A percentile compares a stretch with the other conserved stretches of the same genome.
Evolutionary conservation across 2,888 invertebrate species (phyloP).

Genomic region (Nasonia oneida): DNA sequence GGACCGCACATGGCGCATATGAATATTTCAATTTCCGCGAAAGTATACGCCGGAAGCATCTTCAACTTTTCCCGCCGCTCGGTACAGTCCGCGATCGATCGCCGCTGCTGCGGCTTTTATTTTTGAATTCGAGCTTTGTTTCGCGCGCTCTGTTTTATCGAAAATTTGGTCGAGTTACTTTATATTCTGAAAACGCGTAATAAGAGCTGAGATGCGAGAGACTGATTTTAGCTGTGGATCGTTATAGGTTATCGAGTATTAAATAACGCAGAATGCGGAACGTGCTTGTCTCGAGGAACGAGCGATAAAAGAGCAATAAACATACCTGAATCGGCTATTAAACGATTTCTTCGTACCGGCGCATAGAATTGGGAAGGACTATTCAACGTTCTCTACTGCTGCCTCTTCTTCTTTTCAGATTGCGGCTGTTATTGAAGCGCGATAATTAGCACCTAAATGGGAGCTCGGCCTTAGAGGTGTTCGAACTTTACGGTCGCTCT

Average conservation of each 20-base stretch:
- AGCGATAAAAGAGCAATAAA: conserved; percentile 44
- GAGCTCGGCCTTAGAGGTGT: neutral
- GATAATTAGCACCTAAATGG: conserved; percentile 47
- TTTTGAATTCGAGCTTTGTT: neutral
- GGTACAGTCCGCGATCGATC: neutral
- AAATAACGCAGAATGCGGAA: neutral
- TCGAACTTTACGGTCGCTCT: conserved; percentile 15
- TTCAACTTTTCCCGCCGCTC: conserved; percentile 11
- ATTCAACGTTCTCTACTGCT: neutral
- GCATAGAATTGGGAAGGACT: neutral
- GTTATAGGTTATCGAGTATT: neutral
- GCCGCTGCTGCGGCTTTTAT: neutral
- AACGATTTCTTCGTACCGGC: conserved; percentile 11
- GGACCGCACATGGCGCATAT: conserved; percentile 64
- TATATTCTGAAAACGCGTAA: no score
- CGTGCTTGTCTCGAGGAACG: conserved; percentile 24
- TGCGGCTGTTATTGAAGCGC: conserved; percentile 37
- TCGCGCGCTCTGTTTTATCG: neutral
- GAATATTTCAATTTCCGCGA: conserved; percentile 75
- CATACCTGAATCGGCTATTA: conserved; percentile 19
- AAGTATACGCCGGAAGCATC: neutral
- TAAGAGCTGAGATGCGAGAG: neutral
- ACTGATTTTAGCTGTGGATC: neutral
- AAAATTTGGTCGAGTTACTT: no score
- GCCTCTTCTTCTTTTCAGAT: conserved; percentile 12